Base-by-base conservation (phyloP, 2,888 invertebrate genomes). In the Meta bourneti region DNA sequence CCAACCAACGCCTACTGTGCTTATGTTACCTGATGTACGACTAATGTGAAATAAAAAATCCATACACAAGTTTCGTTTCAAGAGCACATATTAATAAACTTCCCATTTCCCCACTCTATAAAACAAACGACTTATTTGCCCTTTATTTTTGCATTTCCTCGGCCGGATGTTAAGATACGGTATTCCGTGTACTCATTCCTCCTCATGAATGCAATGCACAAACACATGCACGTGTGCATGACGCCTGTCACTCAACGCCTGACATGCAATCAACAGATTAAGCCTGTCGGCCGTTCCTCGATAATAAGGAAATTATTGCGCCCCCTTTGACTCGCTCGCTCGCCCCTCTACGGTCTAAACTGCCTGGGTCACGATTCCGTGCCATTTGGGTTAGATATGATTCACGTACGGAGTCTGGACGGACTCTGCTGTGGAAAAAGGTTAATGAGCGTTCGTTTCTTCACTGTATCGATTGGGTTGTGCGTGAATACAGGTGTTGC, bases 221-320 rank as follows among this genome's bases (percentile, higher is more conserved):
- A 34, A 19, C 52, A n/a, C 34, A 69, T 71, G 69, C 81, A 71
- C 20, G 81, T 70, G 69, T 81, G 61, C 75, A 84, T 84, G 84
- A 79, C 71, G 69, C 48, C 81, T 88, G 88, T 88, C 88, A 88
- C 81, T 81, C 88, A 72, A 74, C 34, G 48, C 72, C 51, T 90
- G 83, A 84, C 89, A 90, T 90, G 89, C 89, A 79, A 90, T 90
- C 89, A 84, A 84, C 89, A 90, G 89, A 90, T 90, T 90, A 90
- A 79, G 84, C 48, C 54, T 54, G 70, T 48, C 71, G 78, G 61
- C 79, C 49, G 88, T 77, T 75, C 83, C 83, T 82, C 89, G 89
- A 90, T 90, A 90, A 90, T 90, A 84, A 83, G 89, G 84, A 84
- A 89, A 89, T 89, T 82, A 72, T 89, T 77, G 89, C 83, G 77